These are phyloP conservation scores for Drosophila subpulchrella DNA, from an alignment of 1,140 invertebrate genomes.

Conservation along the genomic window DNA sequence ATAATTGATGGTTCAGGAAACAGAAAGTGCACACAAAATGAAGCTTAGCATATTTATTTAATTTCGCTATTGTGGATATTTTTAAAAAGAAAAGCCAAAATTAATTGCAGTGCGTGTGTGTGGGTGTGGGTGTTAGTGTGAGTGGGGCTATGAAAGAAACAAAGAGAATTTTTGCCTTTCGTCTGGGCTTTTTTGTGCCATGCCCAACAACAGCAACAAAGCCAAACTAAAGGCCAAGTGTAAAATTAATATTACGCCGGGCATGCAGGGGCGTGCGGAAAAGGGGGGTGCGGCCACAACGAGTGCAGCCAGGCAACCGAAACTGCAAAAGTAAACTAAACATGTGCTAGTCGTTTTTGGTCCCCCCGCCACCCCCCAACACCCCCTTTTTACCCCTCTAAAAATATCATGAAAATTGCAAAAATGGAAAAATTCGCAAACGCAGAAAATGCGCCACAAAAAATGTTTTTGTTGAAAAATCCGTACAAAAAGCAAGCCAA, in stretches of 20 bases:
- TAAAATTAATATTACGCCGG: constrained; percentile 79
- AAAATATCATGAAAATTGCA: constrained; percentile 80
- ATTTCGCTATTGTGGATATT: constrained; percentile 72
- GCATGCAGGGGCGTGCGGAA: constrained; percentile 3
- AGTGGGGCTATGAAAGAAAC: constrained; percentile 44
- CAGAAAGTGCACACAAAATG: constrained; percentile 37
- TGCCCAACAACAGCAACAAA: constrained; percentile 43
- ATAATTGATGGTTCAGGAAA: constrained; percentile 80
- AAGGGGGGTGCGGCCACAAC: constrained; percentile 14
- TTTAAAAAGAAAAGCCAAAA: constrained; percentile 72
- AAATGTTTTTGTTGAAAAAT: constrained; percentile 80
- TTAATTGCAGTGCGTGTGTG: constrained; percentile 61
- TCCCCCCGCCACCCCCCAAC: constrained; percentile 7
- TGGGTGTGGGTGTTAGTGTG: constrained; percentile 20
- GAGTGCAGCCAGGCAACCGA: constrained; percentile 78
- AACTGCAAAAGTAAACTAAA: constrained; percentile 82
- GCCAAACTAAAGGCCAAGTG: constrained; percentile 80
- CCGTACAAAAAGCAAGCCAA: constrained; percentile 33
- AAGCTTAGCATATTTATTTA: constrained; percentile 76
- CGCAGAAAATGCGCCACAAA: constrained; percentile 81
- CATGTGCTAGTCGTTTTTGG: constrained; percentile 79
- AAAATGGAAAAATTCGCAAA: constrained; percentile 76
- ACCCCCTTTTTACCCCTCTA: constrained; percentile 43
- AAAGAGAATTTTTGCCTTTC: constrained; percentile 56
- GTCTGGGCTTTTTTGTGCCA: constrained; percentile 65